These are phyloP conservation scores for Odontocerum albicorne DNA, from an alignment of 2,888 invertebrate species.

Conservation along the genomic window DNA sequence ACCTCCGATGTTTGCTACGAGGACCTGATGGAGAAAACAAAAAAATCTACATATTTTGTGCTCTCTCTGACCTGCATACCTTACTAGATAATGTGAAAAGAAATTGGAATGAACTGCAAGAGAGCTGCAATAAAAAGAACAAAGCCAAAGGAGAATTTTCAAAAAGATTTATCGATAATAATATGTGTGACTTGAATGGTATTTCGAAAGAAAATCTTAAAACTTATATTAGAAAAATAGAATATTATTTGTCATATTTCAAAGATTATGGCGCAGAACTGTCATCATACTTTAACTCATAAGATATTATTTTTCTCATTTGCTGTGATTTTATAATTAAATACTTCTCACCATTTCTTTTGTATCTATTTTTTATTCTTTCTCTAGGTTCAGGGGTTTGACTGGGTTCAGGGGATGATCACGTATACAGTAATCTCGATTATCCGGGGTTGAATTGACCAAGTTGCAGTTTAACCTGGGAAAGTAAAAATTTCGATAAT, in stretches of 20 bases:
- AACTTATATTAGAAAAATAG: conserved; percentile 66
- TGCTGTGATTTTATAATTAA: too few species aligned
- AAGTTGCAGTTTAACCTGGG: too few species aligned
- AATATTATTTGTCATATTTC: conserved; percentile 67
- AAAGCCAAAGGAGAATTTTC: conserved; percentile 48
- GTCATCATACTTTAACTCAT: too few species aligned
- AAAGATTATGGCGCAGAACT: conserved; percentile 16
- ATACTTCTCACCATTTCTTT: too few species aligned
- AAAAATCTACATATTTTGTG: conserved; percentile 62
- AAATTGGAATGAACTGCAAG: conserved; percentile 35
- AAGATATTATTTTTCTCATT: too few species aligned
- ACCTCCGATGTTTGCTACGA: conserved; percentile 62
- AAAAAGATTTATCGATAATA: conserved; percentile 60
- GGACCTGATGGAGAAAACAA: conserved; percentile 59
- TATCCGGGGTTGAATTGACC: too few species aligned
- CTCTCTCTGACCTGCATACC: conserved; percentile 66
- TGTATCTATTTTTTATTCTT: too few species aligned
- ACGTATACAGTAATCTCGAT: too few species aligned
- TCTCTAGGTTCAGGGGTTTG: too few species aligned
- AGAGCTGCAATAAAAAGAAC: conserved; percentile 38
- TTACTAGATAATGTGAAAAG: conserved; percentile 56
- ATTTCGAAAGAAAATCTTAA: conserved; percentile 45
- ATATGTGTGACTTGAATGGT: conserved; percentile 51
- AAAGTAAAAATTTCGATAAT: too few species aligned
- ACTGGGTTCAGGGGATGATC: too few species aligned